A percentile compares a stretch with the other conserved stretches of the same genome.
Evolutionary conservation across 2,113 vertebrate genomes (phyloP).

Genomic region (Sphyrna mokarran): DNA sequence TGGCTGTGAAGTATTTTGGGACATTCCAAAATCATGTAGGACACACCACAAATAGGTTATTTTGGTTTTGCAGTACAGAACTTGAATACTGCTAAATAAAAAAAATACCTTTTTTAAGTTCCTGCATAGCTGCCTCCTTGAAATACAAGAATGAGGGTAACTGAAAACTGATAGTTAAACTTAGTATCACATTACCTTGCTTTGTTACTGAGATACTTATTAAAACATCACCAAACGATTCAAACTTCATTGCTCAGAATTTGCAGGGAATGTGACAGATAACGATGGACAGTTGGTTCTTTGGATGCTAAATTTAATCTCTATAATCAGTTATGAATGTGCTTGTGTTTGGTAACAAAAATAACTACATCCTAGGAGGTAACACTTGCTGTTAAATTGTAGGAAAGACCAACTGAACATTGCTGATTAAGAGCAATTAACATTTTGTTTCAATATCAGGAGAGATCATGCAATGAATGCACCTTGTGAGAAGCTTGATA

Average conservation of each 20-base stretch:
- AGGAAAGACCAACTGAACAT: constrained; percentile 6
- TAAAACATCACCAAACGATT: not conserved
- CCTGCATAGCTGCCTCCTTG: not conserved
- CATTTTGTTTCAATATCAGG: not conserved
- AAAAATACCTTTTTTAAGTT: no score
- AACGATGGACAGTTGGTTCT: not conserved
- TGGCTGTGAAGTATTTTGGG: no score
- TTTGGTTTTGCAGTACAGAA: no score
- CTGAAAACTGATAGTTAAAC: not conserved
- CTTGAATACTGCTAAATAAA: no score
- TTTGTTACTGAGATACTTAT: not conserved
- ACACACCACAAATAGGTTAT: no score
- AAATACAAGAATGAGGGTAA: not conserved
- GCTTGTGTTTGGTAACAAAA: not conserved
- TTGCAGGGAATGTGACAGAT: not conserved
- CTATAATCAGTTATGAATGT: not conserved
- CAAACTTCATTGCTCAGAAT: not conserved
- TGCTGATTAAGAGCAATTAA: not conserved
- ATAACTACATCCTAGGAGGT: not conserved
- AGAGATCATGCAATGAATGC: not conserved
- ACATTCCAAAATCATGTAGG: no score
- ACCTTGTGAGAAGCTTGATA: constrained; percentile 20
- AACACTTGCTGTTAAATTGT: not conserved
- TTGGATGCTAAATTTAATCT: not conserved
- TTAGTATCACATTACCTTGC: not conserved